These are phyloP conservation scores for Salticus scenicus DNA, from an alignment of 2,888 invertebrate genomes.

Conservation along the genomic window DNA sequence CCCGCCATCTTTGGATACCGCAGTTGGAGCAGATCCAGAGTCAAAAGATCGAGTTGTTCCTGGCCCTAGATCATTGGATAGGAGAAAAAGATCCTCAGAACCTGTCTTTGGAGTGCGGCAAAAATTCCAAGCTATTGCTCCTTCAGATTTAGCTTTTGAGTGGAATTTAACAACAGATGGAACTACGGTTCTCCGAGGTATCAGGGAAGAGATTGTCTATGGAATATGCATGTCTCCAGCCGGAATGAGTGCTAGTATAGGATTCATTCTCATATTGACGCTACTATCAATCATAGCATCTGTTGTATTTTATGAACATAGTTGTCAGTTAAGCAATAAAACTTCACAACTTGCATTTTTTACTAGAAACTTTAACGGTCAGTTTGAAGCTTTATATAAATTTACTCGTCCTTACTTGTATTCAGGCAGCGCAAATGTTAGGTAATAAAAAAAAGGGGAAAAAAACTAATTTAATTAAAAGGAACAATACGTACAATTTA, in stretches of 20 bases:
- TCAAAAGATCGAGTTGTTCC: slow-evolving; percentile 34
- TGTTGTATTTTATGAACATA: slow-evolving; percentile 44
- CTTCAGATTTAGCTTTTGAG: slow-evolving; percentile 61
- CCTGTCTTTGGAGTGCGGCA: slow-evolving; percentile 58
- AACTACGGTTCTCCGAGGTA: slow-evolving; percentile 22
- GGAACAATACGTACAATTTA: no score
- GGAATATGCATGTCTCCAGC: slow-evolving; percentile 63
- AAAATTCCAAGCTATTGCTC: slow-evolving; percentile 57
- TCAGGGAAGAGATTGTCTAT: slow-evolving; percentile 58
- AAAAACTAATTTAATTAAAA: no score
- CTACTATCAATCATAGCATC: slow-evolving; percentile 47
- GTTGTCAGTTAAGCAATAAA: slow-evolving; percentile 38
- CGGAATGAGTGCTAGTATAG: slow-evolving; percentile 42
- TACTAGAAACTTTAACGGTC: slow-evolving; percentile 48
- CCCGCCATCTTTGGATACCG: slow-evolving; percentile 31
- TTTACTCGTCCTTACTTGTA: slow-evolving; percentile 10
- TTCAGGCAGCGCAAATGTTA: not conserved
- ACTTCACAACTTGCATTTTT: slow-evolving; percentile 44
- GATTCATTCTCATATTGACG: slow-evolving; percentile 49
- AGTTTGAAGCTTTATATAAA: slow-evolving; percentile 47
- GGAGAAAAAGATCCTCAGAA: slow-evolving; percentile 43
- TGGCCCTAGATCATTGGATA: slow-evolving; percentile 34
- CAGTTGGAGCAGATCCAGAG: not conserved
- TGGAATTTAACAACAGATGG: slow-evolving; percentile 40
- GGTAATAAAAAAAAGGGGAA: not conserved